Evolutionary conservation across 2,888 invertebrate species (phyloP), one percentile per base, ranked within the genome.

Genomic region (Melanostoma mellinum): DNA sequence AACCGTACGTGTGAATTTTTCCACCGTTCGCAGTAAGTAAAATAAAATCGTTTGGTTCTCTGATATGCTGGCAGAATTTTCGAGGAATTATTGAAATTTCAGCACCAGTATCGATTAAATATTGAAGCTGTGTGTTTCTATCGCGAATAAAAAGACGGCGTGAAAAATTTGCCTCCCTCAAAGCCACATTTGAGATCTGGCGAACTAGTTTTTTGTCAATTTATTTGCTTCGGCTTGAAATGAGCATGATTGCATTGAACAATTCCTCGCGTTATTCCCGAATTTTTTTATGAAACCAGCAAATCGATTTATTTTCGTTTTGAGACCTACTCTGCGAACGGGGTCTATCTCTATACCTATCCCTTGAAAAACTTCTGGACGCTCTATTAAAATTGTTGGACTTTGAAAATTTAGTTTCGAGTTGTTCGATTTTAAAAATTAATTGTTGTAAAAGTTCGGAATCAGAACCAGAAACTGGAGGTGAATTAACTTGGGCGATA

Each of bases 41-140:
- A 52, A 52, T 30, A 9, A 52, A 52, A 52, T 52, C 32, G 52
- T 52, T 52, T 30, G 52, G 52, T 52, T 52, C 30, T 3, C 32
- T 30, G 9, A 52, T 52, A 30, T 30, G 4, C 32, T 52, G 52
- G 9, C 52, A 52, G 32, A 30, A 52, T 52, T 52, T 52, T n/a
- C n/a, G 52, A 52, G 52, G 52, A 3, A 52, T 1, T 6, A 52
- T 52, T 32, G 52, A 52, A 52, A 52, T 20, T 20, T 20, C 20
- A 20, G 20, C 20, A 20, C 20, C 20, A 20, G 20, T 20, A 20
- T 20, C 20, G 20, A 20, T 20, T 20, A 20, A 20, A 20, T 20
- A 20, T 20, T 20, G 20, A 20, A 20, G 20, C 20, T 20, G 0
- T 20, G 20, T 20, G 20, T 20, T 20, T 20, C 1, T 20, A 20